Percentiles rank a stretch among this genome's conserved stretches.
Evolutionary conservation across 2,113 vertebrate genomes (phyloP).

Genomic region (Mesembrinibis cayennensis): DNA sequence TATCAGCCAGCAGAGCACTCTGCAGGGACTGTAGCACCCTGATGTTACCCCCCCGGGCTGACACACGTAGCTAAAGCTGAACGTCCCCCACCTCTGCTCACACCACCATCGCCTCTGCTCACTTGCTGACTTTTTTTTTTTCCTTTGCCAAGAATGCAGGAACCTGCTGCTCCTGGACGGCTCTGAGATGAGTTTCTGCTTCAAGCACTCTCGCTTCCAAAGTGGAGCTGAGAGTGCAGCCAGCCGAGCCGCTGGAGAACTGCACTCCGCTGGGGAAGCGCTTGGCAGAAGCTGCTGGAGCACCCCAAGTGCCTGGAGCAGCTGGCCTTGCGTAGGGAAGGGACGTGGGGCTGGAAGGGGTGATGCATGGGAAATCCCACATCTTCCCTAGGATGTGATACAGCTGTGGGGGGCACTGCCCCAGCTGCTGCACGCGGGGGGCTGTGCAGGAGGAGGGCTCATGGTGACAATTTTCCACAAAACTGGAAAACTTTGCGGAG

Average conservation of each 20-base stretch:
- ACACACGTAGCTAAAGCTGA: neutral
- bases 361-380: rapidly evolving
- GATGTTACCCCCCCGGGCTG: rapidly evolving
- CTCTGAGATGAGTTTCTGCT: neutral
- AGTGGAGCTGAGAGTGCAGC: neutral
- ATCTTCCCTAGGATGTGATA: neutral
- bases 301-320: neutral
- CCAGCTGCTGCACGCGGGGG: neutral
- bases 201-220: rapidly evolving
- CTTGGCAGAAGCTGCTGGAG: neutral
- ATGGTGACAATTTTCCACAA: neutral
- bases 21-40: neutral
- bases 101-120: neutral
- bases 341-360: neutral
- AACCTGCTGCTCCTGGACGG: neutral
- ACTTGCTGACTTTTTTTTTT: neutral
- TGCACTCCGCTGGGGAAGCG: rapidly evolving
- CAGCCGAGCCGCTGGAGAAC: rapidly evolving
- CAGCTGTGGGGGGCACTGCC: rapidly evolving
- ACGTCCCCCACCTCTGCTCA: neutral
- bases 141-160: neutral
- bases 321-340: rapidly evolving
- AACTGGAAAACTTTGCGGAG: neutral
- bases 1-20: neutral
- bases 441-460: neutral